Base-by-base conservation (phyloP, 1,140 invertebrate genomes). In the Nylanderia fulva region DNA sequence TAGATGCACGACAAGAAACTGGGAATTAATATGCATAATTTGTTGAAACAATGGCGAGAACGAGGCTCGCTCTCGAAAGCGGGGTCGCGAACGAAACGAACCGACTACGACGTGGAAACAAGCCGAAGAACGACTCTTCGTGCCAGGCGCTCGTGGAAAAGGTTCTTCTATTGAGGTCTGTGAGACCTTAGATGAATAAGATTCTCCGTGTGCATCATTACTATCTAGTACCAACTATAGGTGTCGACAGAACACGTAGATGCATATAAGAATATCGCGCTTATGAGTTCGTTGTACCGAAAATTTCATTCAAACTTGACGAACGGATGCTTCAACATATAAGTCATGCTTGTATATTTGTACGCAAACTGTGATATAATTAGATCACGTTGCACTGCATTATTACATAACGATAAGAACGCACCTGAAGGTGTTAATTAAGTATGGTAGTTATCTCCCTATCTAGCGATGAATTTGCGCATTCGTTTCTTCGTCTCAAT, bases 1-100 rank as follows among this genome's bases (percentile, higher is more conserved):
- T 52, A 64, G 39, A 84, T 60, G 54, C 24, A 84, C 66, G 66
- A 87, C 82, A 87, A 90, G 88, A 87, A 63, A 83, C 83, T 39
- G 60, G 45, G 66, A 88, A 90, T 90, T 90, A 88, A 90, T 90
- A 88, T 90, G 84, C 89, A 90, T 90, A 90, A 90, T 90, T 90
- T 90, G 84, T 84, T 58, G 39, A 75, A 90, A 90, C 89, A 90
- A 90, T 90, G 88, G 89, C 89, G 88, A 90, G 89, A 90, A 90
- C 88, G 88, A 84, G 86, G 88, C 79, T 88, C 84, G 69, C 63
- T 88, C 89, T 90, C 85, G 85, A 90, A 90, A 90, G 88, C 76
- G 88, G 86, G 89, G 74, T 90, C 89, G 88, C 27, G 88, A 87
- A 90, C 79, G 75, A 86, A 80, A 52, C 75, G 56, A 88, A 80